These are phyloP conservation scores for Cyanoramphus novaezelandiae DNA, from an alignment of 2,113 vertebrate species.

Conservation along the genomic window DNA sequence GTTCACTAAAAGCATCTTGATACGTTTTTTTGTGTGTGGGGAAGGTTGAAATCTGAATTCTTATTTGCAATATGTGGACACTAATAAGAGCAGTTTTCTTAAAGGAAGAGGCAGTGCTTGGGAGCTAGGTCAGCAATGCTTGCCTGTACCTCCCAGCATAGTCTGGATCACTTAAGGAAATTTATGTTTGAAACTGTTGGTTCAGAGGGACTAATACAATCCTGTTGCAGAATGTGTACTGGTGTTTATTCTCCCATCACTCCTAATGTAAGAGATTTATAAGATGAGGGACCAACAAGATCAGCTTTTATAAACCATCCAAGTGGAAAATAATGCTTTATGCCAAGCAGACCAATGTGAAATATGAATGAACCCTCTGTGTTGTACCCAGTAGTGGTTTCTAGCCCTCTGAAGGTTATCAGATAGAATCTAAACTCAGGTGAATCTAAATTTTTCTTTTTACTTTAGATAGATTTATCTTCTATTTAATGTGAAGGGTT, in stretches of 20 bases:
- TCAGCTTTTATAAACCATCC: background rate
- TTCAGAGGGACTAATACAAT: background rate
- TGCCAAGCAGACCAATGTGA: background rate
- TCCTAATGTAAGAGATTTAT: background rate
- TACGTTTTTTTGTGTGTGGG: background rate
- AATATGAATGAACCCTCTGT: background rate
- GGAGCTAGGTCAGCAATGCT: background rate
- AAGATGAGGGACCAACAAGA: slow-evolving; percentile 12
- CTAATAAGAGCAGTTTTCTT: background rate
- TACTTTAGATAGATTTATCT: background rate
- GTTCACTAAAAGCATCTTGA: background rate
- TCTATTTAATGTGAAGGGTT: background rate
- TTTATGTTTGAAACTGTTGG: background rate
- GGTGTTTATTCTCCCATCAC: background rate
- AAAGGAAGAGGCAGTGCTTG: background rate
- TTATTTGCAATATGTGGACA: background rate
- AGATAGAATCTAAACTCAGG: slow-evolving; percentile 23
- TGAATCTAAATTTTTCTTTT: background rate
- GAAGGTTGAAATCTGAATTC: background rate
- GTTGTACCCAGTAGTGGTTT: background rate
- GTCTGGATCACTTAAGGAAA: background rate
- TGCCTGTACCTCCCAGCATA: background rate
- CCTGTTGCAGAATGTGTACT: background rate
- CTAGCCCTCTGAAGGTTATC: background rate
- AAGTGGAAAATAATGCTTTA: background rate